Base-by-base conservation (phyloP, 2,888 invertebrate species). In the Miltochrista miniata region DNA sequence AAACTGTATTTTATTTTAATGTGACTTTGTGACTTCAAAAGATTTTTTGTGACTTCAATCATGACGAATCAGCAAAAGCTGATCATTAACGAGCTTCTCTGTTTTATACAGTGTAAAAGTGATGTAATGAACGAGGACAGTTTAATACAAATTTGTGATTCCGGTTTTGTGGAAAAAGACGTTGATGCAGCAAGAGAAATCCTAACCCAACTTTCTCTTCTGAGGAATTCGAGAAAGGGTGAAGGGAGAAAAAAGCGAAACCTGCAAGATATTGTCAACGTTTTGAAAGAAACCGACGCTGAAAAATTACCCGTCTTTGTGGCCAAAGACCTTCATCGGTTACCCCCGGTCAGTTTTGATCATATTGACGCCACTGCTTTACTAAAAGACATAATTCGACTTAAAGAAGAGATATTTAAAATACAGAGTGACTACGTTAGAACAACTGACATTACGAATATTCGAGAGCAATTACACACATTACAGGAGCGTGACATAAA, bases 311-410 rank as follows among this genome's bases (percentile, higher is more conserved):
- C 59, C 2, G 45, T 38, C 13, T 58, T 54, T 52, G 58, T 58
- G 35, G 61, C 61, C 0, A 56, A 46, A 36, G 34, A 56, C 36
- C 13, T 61, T 7, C 34, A 55, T 14, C 48, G 46, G 5, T 39
- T 59, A 7, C 61, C 61, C 0, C 47, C 53, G 2, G 53, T 61
- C 0, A 48, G 52, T 0, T 55, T 59, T 35, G 54, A 59, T 18
- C 33, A 54, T 12, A 24, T 61, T 3, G 61, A 61, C 12, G 52
- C 51, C 0, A 36, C 54, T 1, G 35, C 47, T 24, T 51, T 55
- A 14, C 45, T 55, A 0, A 50, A 51, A 13, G 54, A 55, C 40
- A 55, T 55, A 40, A 13, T 33, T 10, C 1, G 51, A 4, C 14
- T 55, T 4, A 55, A 51, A 33, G 36, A 44, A 33, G 48, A 52